Base-by-base conservation (phyloP, 1,140 invertebrate genomes). In the Paracyclopina nana region DNA sequence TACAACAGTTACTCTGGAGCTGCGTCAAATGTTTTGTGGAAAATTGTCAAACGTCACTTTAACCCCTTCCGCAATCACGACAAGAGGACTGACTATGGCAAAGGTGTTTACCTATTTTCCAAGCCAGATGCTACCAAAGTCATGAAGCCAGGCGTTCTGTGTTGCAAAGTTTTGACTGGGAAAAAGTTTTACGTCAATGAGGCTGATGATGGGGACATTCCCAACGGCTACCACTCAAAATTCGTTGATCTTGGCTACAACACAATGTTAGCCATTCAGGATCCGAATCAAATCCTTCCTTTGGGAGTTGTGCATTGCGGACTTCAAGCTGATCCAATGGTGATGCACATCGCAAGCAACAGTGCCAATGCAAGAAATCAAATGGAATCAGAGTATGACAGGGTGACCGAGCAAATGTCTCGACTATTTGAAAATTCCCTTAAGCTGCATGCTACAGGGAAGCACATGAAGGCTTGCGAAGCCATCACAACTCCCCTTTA, bases 401-500 rank as follows among this genome's bases (percentile, higher is more conserved):
- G 20, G 20, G 34, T 38, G 34, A 20, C 34, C 34, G 20, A 38
- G 20, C 34, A 38, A 38, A n/a, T 38, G n/a, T 20, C n/a, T 2
- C 4, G 20, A 9, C 14, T 38, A 20, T 38, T 38, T 38, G 34
- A 38, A 20, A n/a, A n/a, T 9, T 48, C 45, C 11, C 45, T 48
- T 16, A 9, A 22, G 5, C 16, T 48, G 5, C 45, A 48, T 12
- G 45, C 27, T 24, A 48, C 27, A 14, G 45, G 45, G 25, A 48
- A 48, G 12, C 28, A 25, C 45, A 40, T 48, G 27, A 27, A 30
- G 25, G 45, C 20, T 8, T 31, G 25, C 22, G 25, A 50, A 31
- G 48, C 38, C 40, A 50, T 52, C 34, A 44, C 22, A 43, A 52
- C 50, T 14, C 1, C 12, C 8, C 27, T 52, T 22, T 38, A 52